phyloP scores from a whole-genome alignment of 2,797 vertebrate genomes.

The Muraenolepis orangiensis region DNA sequence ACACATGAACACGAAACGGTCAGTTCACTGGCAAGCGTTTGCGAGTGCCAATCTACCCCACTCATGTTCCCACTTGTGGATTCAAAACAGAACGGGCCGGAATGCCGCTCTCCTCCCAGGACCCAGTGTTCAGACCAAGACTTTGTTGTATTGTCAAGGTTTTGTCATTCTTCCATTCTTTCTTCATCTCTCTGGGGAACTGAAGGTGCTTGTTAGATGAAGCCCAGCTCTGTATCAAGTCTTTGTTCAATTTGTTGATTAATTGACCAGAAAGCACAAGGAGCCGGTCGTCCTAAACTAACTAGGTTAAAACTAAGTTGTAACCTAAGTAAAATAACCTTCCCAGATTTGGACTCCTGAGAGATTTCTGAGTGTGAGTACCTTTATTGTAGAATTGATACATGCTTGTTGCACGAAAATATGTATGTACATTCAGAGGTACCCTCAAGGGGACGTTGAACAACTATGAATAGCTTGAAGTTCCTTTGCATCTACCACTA shows the following conservation, averaged over 20 bases:
- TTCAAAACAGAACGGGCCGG: background rate
- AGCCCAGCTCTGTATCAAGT: background rate
- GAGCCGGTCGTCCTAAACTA: background rate
- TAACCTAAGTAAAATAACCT: background rate
- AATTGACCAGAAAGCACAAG: background rate
- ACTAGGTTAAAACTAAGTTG: no score
- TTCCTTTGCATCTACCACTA: background rate
- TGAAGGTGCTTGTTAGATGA: background rate
- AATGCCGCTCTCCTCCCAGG: background rate
- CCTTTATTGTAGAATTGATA: background rate
- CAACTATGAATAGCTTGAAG: background rate
- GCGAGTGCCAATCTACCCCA: background rate
- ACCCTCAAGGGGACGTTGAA: background rate
- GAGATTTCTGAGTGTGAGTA: background rate
- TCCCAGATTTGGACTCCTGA: no score
- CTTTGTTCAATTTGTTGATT: background rate
- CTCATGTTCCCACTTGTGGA: conserved; percentile 8
- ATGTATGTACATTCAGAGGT: background rate
- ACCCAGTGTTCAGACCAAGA: background rate
- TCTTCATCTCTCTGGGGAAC: background rate
- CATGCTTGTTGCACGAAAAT: background rate
- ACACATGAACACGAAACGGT: background rate
- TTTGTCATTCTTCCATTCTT: background rate
- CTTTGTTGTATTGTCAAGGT: conserved; percentile 1
- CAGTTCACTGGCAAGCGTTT: conserved; percentile 4